Evolutionary conservation across 1,140 invertebrate genomes (phyloP).

Genomic region (Dysdera silvatica): DNA sequence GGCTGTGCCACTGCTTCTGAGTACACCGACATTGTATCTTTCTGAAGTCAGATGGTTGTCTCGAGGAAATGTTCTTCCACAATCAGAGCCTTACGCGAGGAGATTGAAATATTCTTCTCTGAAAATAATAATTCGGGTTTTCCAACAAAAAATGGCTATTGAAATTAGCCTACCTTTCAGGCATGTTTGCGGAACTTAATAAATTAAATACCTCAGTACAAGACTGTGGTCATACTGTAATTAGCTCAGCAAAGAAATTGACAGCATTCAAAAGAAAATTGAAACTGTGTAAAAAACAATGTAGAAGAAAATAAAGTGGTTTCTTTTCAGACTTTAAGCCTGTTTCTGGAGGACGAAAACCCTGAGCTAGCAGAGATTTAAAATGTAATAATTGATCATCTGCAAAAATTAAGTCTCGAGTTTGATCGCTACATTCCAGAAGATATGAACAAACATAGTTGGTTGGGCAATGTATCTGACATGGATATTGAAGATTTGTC

Average conservation of each 20-base stretch:
- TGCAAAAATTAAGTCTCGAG: too few relatives aligned
- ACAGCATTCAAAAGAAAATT: slow-evolving; percentile 15
- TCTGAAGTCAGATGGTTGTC: too few relatives aligned
- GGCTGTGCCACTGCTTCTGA: too few relatives aligned
- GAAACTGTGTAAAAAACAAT: too few relatives aligned
- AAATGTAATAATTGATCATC: background rate
- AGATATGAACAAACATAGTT: slow-evolving; percentile 1
- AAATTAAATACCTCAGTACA: slow-evolving; percentile 12
- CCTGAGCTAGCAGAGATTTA: slow-evolving; percentile 6
- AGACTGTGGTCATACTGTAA: slow-evolving; percentile 2
- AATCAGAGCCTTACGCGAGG: too few relatives aligned
- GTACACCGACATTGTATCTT: too few relatives aligned
- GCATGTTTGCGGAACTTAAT: too few relatives aligned
- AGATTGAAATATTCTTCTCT: too few relatives aligned
- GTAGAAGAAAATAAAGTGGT: background rate
- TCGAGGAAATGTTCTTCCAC: too few relatives aligned
- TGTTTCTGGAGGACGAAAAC: slow-evolving; percentile 6
- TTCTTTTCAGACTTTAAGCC: slow-evolving; percentile 2
- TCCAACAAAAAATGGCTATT: too few relatives aligned
- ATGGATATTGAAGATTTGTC: background rate
- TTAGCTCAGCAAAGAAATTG: slow-evolving; percentile 11
- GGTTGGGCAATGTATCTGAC: slow-evolving; percentile 1
- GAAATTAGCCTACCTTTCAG: too few relatives aligned
- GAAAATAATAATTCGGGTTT: too few relatives aligned
- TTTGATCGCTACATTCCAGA: slow-evolving; percentile 7